Conservation (phyloP, 2,888 invertebrate genomes). For the Candidula unifasciata region DNA sequence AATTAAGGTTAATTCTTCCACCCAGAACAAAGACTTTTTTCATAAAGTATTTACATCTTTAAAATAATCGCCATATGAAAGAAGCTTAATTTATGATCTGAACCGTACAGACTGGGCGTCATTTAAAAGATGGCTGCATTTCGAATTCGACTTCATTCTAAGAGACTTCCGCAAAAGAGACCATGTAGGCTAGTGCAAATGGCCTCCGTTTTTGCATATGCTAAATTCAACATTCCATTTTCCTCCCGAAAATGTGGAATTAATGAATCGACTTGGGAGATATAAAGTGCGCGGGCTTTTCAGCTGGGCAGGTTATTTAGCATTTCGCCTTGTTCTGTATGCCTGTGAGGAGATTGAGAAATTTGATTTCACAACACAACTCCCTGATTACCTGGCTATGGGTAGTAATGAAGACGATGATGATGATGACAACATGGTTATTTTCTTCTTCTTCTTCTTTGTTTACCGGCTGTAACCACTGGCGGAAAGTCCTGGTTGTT, state of each 20-base stretch:
- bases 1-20: too few relatives aligned
- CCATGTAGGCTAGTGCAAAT: constrained; percentile 17
- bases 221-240: constrained; percentile 34
- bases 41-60: too few relatives aligned
- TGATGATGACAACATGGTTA: too few relatives aligned
- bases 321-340: constrained; percentile 17
- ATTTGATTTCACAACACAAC: background rate
- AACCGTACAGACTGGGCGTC: background rate
- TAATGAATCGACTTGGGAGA: constrained; percentile 24
- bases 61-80: background rate
- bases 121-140: background rate
- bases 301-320: background rate
- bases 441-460: too few relatives aligned
- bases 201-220: constrained; percentile 18
- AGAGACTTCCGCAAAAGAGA: background rate
- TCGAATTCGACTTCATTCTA: background rate
- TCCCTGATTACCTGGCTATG: too few relatives aligned
- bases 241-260: background rate
- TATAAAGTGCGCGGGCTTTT: constrained; percentile 18
- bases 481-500: too few relatives aligned
- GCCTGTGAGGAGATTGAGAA: background rate
- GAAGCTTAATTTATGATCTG: constrained; percentile 4
- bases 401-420: too few relatives aligned
- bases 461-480: too few relatives aligned
- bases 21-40: too few relatives aligned